A percentile compares a stretch with the other conserved stretches of the same genome.
Evolutionary conservation across 2,797 vertebrate genomes (phyloP).

Genomic region (Poeciliopsis infans): DNA sequence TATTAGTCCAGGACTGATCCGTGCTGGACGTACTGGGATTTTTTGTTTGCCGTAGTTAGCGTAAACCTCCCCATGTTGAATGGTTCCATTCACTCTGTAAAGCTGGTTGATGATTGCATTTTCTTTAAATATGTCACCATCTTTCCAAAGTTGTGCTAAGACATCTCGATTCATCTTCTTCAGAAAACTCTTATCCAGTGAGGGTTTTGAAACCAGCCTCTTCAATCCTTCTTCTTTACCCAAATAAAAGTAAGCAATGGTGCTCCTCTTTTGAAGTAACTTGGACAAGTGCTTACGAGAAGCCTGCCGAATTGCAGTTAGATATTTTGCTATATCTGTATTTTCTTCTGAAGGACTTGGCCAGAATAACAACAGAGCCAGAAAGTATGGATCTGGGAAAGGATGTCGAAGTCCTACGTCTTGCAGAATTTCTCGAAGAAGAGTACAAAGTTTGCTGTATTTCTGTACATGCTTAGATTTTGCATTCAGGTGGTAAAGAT

Average conservation of each 20-base stretch:
- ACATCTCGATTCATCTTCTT: conserved; percentile 30
- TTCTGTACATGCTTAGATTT: background rate
- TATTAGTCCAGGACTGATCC: conserved; percentile 56
- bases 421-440: conserved; percentile 50
- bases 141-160: conserved; percentile 73
- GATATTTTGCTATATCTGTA: conserved; percentile 38
- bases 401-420: conserved; percentile 13
- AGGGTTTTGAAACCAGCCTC: conserved; percentile 78
- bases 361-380: conserved; percentile 82
- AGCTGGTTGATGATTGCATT: conserved; percentile 65
- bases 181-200: conserved; percentile 73
- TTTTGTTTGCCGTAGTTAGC: conserved; percentile 71
- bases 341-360: conserved; percentile 57
- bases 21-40: conserved; percentile 72
- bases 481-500: background rate
- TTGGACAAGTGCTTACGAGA: too few relatives aligned
- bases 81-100: conserved; percentile 68
- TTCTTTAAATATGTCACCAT: conserved; percentile 78
- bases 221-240: conserved; percentile 59
- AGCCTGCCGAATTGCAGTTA: too few relatives aligned
- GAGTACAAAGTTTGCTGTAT: rapidly evolving
- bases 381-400: conserved; percentile 57
- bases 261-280: conserved; percentile 65
- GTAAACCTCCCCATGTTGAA: conserved; percentile 69
- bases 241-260: conserved; percentile 63